A percentile compares a stretch with the other conserved stretches of the same genome.
Evolutionary conservation across 2,888 invertebrate genomes (phyloP).

Genomic region (Alloplasta piceator): DNA sequence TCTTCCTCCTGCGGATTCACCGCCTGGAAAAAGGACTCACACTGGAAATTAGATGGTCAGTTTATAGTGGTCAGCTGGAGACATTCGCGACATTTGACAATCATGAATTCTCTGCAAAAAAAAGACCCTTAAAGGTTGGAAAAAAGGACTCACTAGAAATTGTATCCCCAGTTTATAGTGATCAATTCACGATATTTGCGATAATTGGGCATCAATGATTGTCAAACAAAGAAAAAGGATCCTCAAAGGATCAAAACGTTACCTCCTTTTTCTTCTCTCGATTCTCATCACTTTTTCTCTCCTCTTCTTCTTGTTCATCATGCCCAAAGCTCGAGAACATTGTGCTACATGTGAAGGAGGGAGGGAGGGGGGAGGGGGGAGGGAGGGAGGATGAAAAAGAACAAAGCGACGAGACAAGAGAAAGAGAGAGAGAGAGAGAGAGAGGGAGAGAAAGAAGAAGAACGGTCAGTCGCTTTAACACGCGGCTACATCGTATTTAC

Average conservation of each 20-base stretch:
- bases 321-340: slow-evolving; percentile 72
- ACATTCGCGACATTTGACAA: no score
- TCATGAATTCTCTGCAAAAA: no score
- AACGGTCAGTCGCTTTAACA: slow-evolving; percentile 81
- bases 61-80: no score
- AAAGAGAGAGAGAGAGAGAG: slow-evolving; percentile 30
- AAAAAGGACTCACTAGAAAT: no score
- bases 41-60: no score
- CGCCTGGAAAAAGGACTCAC: no score
- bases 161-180: no score
- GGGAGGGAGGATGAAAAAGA: not conserved
- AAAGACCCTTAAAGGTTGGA: no score
- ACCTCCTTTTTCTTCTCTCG: not conserved
- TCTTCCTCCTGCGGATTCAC: slow-evolving; percentile 21
- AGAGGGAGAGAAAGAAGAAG: slow-evolving; percentile 35
- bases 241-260: not conserved
- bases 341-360: slow-evolving; percentile 75
- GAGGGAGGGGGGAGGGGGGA: slow-evolving; percentile 42
- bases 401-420: not conserved
- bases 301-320: slow-evolving; percentile 49
- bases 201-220: no score
- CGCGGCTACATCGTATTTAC: slow-evolving; percentile 82
- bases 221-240: not conserved
- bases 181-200: no score
- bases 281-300: not conserved